These are phyloP conservation scores for Zhuqinia jingwanae DNA, from an alignment of 2,888 invertebrate genomes.

Conservation along the genomic window DNA sequence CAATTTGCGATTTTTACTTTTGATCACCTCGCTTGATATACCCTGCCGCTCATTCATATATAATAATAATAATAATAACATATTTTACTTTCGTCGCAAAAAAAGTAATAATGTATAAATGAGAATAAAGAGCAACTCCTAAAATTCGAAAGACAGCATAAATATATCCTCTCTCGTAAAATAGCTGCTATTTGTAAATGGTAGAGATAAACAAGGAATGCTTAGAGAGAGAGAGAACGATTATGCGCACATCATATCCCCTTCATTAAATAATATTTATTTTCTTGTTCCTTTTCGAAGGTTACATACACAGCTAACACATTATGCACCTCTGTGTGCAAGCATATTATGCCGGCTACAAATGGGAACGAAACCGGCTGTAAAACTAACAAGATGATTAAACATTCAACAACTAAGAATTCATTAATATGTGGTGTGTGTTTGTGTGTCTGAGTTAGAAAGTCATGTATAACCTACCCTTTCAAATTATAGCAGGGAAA, in stretches of 20 bases:
- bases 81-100: slow-evolving; percentile 16
- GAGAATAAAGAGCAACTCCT: slow-evolving; percentile 34
- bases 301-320: neutral
- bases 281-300: slow-evolving; percentile 33
- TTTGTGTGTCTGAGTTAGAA: too few relatives aligned
- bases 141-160: slow-evolving; percentile 32
- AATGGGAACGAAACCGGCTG: slow-evolving; percentile 40
- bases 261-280: slow-evolving; percentile 58
- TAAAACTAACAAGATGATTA: slow-evolving; percentile 60
- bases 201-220: slow-evolving; percentile 20
- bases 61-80: too few relatives aligned
- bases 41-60: too few relatives aligned
- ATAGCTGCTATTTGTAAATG: slow-evolving; percentile 35
- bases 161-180: neutral
- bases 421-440: slow-evolving; percentile 21
- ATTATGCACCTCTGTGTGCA: neutral
- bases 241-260: slow-evolving; percentile 1
- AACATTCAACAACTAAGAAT: slow-evolving; percentile 41
- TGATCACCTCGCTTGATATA: too few relatives aligned
- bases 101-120: slow-evolving; percentile 42
- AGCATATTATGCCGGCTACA: slow-evolving; percentile 21
- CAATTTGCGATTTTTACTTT: neutral
- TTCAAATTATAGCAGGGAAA: slow-evolving; percentile 28
- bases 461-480: slow-evolving; percentile 9
- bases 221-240: neutral